These are phyloP conservation scores for Pseudochirops corinnae DNA, from an alignment of 2,797 vertebrate genomes.

Conservation along the genomic window DNA sequence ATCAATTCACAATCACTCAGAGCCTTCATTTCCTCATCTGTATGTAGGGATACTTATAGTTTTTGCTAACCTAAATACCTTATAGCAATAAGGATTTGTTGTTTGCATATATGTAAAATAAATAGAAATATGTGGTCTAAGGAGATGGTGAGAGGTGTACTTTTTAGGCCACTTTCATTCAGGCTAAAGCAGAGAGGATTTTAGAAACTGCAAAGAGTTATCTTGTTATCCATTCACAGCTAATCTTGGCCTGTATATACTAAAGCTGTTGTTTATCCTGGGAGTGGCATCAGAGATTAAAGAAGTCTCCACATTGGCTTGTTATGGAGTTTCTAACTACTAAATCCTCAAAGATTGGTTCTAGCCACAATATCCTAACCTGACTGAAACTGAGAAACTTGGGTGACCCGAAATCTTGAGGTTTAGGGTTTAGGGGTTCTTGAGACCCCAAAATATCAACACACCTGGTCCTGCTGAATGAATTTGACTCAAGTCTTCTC, in stretches of 20 bases:
- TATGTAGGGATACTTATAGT: background rate
- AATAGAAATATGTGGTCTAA: background rate
- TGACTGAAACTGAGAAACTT: background rate
- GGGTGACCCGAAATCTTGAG: too few species aligned
- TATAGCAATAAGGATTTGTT: background rate
- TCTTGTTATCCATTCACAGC: background rate
- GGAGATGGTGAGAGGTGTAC: background rate
- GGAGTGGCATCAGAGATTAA: background rate
- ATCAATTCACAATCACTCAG: background rate
- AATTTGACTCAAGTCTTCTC: too few species aligned
- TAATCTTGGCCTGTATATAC: background rate
- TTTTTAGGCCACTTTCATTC: too few species aligned
- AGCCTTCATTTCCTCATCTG: background rate
- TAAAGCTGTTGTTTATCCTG: background rate
- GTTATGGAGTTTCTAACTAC: background rate
- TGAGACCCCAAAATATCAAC: too few species aligned
- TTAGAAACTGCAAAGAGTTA: background rate
- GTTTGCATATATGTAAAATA: background rate
- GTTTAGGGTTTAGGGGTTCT: too few species aligned
- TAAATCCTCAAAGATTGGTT: background rate
- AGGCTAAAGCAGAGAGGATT: background rate
- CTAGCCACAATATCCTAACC: background rate
- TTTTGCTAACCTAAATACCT: background rate
- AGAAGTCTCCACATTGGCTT: background rate
- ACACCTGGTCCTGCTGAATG: too few species aligned